Base-by-base conservation (phyloP, 2,113 vertebrate species). In the Atractosteus spatula region DNA sequence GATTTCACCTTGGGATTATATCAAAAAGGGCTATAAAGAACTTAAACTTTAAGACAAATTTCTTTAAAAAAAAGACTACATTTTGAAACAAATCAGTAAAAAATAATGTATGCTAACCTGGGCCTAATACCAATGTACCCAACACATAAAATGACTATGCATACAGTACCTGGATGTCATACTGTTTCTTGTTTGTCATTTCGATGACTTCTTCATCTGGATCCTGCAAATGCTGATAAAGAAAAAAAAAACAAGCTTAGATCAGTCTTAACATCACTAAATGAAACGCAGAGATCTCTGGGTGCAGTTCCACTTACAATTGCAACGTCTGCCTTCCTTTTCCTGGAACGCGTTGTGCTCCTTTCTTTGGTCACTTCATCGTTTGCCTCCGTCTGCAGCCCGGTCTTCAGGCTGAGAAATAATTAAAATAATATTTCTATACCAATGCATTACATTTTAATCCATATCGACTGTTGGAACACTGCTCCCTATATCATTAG, bases 301-400 rank as follows among this genome's bases (percentile, higher is more conserved):
- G 47, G 69, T 62, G 12, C 8, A 66, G 44, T 45, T 80, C 67
- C 71, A 91, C 97, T 96, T 85, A 99, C 97, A 85, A 94, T 92
- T 54, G 93, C 94, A 84, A 98, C 93, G 82, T 98, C 94, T 65
- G 96, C 94, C 88, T 99, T 99, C 78, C 96, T 96, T 85, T 99
- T 99, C 80, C 96, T 94, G 83, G 90, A 72, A 41, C 94, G 91
- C 8, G 75, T 75, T 41, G 89, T 67, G 55, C 64, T 66, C 5
- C 5, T 51, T 56, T 89, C 85, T 0, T 71, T 74, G 55, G 80
- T 72, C 56, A 71, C 77, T 55, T 89, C 90, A 55, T 85, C 77
- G 17, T 73, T 78, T 80, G 82, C 66, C 68, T 71, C 75, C 54
- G 68, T 82, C 45, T 72, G 81, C 13, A 90, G 78, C 74, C 91